Evolutionary conservation across 2,888 invertebrate species (phyloP).

Genomic region (Caenorhabditis japonica): DNA sequence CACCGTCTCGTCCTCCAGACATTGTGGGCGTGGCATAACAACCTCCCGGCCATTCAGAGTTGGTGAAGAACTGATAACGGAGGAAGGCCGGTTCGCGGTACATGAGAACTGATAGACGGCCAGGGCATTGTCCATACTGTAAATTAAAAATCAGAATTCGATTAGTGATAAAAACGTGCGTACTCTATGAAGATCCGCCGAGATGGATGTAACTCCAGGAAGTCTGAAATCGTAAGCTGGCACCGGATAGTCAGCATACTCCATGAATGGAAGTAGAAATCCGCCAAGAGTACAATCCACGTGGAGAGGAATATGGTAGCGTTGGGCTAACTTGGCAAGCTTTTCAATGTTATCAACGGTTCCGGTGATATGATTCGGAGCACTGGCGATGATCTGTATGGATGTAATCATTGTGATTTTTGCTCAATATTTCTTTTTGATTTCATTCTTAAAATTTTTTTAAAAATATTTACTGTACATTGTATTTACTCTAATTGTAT

Average conservation of each 20-base stretch:
- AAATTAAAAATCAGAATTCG: conserved; percentile 61
- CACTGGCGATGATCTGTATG: conserved; percentile 89
- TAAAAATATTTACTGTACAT: no score
- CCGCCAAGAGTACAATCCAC: conserved; percentile 98
- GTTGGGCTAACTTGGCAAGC: conserved; percentile 83
- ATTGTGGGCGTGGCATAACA: conserved; percentile 96
- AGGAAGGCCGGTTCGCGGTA: conserved; percentile 86
- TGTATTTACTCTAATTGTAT: no score
- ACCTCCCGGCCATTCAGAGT: conserved; percentile 97
- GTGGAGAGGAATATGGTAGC: conserved; percentile 90
- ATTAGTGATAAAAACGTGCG: neutral
- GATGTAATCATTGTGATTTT: neutral
- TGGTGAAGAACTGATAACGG: conserved; percentile 90
- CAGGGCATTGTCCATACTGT: conserved; percentile 95
- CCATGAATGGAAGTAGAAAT: conserved; percentile 92
- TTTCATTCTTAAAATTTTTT: neutral
- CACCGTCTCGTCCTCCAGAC: conserved; percentile 81
- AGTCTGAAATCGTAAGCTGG: conserved; percentile 88
- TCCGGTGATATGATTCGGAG: conserved; percentile 96
- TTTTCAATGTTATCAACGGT: conserved; percentile 91
- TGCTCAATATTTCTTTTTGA: no score
- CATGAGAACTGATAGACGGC: conserved; percentile 92
- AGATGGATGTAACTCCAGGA: conserved; percentile 94
- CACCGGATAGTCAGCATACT: conserved; percentile 86
- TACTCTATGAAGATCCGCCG: conserved; percentile 85